Conservation (phyloP, 2,113 vertebrate species). For the Eleginops maclovinus region DNA sequence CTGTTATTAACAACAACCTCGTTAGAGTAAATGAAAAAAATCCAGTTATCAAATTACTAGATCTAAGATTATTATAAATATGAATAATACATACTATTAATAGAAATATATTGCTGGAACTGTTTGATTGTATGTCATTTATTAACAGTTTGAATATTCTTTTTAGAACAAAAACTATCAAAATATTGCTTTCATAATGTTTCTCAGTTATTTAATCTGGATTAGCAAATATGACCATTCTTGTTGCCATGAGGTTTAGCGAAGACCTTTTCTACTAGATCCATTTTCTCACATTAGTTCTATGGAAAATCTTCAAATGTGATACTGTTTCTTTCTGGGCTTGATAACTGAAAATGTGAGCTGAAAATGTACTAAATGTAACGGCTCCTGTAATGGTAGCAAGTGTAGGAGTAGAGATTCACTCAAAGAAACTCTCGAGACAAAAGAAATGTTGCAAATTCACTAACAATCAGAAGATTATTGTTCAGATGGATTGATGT, state of each 20-base stretch:
- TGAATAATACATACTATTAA: not conserved
- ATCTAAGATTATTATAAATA: too few relatives aligned
- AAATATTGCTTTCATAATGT: not conserved
- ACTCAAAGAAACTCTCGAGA: not conserved
- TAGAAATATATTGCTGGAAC: too few relatives aligned
- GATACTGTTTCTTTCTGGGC: not conserved
- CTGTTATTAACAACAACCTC: not conserved
- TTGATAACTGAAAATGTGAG: not conserved
- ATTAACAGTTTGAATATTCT: not conserved
- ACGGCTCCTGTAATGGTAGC: not conserved
- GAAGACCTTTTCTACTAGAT: not conserved
- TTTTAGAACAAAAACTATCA: not conserved
- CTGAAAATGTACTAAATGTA: not conserved
- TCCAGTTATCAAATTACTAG: too few relatives aligned
- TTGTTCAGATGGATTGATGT: not conserved
- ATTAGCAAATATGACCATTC: not conserved
- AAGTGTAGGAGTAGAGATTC: not conserved
- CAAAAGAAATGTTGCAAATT: not conserved
- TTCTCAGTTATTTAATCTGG: not conserved
- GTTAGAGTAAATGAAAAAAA: too few relatives aligned
- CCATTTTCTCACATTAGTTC: not conserved
- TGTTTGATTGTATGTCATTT: not conserved
- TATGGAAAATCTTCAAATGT: not conserved
- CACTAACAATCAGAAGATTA: not conserved
- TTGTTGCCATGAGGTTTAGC: not conserved